phyloP scores from a whole-genome alignment of 1,140 invertebrate species.

The Trichogramma pretiosum region DNA sequence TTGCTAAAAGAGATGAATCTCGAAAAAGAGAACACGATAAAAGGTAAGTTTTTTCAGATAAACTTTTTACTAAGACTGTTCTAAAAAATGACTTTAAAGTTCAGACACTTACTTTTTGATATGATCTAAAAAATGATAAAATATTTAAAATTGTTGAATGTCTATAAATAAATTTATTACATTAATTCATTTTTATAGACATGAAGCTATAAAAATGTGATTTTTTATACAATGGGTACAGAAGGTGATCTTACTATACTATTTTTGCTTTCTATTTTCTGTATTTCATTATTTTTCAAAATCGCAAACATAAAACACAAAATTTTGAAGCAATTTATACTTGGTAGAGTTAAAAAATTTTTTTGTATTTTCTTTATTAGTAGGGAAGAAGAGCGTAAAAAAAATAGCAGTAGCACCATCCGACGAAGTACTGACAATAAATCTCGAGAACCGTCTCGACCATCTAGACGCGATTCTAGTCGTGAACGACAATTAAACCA shows the following conservation, averaged over 20 bases:
- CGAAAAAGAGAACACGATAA: conserved; percentile 37
- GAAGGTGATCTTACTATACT: too few relatives aligned
- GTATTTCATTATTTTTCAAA: too few relatives aligned
- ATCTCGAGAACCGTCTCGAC: conserved; percentile 12
- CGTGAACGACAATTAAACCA: conserved; percentile 29
- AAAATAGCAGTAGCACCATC: conserved; percentile 15
- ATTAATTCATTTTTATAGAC: too few relatives aligned
- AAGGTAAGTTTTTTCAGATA: conserved; percentile 30
- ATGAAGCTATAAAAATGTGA: too few relatives aligned
- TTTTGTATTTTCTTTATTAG: conserved; percentile 14
- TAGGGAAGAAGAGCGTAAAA: conserved; percentile 37
- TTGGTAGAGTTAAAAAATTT: too few relatives aligned
- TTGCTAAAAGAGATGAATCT: conserved; percentile 29
- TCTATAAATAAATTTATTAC: not conserved
- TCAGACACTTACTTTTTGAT: too few relatives aligned
- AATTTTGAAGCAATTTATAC: too few relatives aligned
- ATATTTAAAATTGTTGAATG: not conserved
- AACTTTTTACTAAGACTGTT: conserved; percentile 6
- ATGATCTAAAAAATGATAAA: not conserved
- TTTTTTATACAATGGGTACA: too few relatives aligned
- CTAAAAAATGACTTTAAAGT: too few relatives aligned
- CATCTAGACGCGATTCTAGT: conserved; percentile 19
- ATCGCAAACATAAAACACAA: too few relatives aligned
- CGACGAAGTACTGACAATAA: conserved; percentile 21
- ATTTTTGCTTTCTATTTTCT: too few relatives aligned